These are phyloP conservation scores for Theocolax elegans DNA, from an alignment of 1,140 invertebrate species.

Conservation along the genomic window DNA sequence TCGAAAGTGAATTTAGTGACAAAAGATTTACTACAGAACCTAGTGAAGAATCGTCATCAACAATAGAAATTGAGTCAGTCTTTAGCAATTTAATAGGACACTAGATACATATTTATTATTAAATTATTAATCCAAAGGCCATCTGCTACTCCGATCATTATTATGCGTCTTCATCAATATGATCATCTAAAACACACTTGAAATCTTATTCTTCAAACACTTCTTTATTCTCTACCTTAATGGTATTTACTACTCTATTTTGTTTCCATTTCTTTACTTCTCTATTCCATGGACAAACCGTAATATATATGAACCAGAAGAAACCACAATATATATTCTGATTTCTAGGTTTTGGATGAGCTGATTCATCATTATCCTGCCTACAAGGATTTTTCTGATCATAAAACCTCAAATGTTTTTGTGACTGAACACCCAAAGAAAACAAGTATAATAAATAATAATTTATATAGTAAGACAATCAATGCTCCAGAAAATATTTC, in stretches of 20 bases:
- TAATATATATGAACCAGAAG: constrained; percentile 29
- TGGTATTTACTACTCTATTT: constrained; percentile 29
- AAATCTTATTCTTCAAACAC: constrained; percentile 33
- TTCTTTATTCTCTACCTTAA: constrained; percentile 32
- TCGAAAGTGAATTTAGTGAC: constrained; percentile 59
- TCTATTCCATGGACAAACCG: constrained; percentile 22
- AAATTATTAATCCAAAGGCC: constrained; percentile 20
- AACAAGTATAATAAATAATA: constrained; percentile 17
- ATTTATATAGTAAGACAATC: constrained; percentile 9
- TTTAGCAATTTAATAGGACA: constrained; percentile 61
- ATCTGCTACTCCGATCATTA: constrained; percentile 16
- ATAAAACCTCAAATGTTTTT: constrained; percentile 29
- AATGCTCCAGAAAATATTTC: not conserved
- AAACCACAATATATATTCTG: constrained; percentile 48
- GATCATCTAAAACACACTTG: constrained; percentile 42
- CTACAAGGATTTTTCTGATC: constrained; percentile 56
- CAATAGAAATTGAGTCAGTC: constrained; percentile 65
- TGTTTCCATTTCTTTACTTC: constrained; percentile 39
- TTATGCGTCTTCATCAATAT: constrained; percentile 26
- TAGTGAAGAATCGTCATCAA: constrained; percentile 61
- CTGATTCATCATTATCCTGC: constrained; percentile 54
- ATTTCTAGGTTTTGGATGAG: constrained; percentile 62
- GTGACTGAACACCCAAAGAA: constrained; percentile 39
- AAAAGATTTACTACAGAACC: constrained; percentile 58
- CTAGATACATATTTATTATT: constrained; percentile 19